Evolutionary conservation across 2,797 vertebrate species (phyloP), one percentile per base, ranked within the genome.

Genomic region (Squalus acanthias): DNA sequence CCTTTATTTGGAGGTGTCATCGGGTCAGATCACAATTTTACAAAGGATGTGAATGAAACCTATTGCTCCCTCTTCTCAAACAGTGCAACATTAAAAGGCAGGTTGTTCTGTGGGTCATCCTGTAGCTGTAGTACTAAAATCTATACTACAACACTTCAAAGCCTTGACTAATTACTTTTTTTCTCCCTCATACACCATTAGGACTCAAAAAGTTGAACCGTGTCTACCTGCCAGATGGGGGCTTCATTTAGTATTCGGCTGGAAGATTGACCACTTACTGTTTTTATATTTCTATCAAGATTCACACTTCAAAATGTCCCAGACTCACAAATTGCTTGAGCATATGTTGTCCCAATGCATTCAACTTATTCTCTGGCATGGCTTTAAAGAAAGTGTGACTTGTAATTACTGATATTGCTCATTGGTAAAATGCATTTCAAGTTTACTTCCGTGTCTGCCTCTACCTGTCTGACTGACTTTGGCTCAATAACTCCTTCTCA

Each of bases 141-240:
- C 29, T 92, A 65, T 63, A 63, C 89, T 92, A 39, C 89, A 67
- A 67, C 91, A 93, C 91, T 69, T 93, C 8, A 93, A 67, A 69
- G 91, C 91, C 91, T 93, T 2, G 9, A 22, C 17, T 39, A 93
- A 93, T 69, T 93, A 69, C 17, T 92, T 92, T 67, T 46, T n/a
- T 33, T 39, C 33, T 33, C 91, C 91, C 63, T 67, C 22, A 69
- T 46, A 69, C 63, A 67, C 33, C 91, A 65, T 65, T n/a, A 69
- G 20, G 20, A 39, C 1, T 39, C n/a, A 93, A n/a, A 65, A 92
- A 60, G 22, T 53, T 29, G 10, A 94, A 69, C 7, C 39, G 26
- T 94, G 67, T 72, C 63, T 46, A 24, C 46, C 46, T 69, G 67
- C 67, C 67, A 95, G 9, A 53, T 60, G 50, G 15, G 29, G 24